Percentiles rank a stretch among this genome's conserved stretches.
These are phyloP conservation scores for Norana najaformis DNA, from an alignment of 2,888 invertebrate species.

Conservation along the genomic window DNA sequence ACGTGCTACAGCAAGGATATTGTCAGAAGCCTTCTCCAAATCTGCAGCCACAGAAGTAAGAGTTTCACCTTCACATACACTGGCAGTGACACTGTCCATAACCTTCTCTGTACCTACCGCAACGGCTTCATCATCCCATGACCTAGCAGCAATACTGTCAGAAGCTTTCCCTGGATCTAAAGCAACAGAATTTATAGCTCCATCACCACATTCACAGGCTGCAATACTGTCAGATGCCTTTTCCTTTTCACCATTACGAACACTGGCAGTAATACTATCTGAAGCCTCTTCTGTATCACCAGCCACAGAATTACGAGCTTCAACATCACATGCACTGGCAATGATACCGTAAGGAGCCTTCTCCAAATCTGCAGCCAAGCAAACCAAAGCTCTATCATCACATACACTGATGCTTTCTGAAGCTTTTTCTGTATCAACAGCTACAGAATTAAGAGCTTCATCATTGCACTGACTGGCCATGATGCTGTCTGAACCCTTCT, in stretches of 20 bases:
- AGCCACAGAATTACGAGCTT: not conserved
- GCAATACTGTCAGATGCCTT: not conserved
- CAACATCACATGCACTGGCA: too few species aligned
- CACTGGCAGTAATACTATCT: not conserved
- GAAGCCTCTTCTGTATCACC: not conserved
- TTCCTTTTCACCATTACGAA: not conserved
- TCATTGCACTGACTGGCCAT: not conserved
- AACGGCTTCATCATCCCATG: not conserved
- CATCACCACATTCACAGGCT: not conserved
- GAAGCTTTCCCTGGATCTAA: not conserved
- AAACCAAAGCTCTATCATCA: not conserved
- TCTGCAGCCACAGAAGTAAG: not conserved
- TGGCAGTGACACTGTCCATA: too few species aligned
- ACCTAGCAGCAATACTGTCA: not conserved
- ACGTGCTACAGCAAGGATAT: not conserved
- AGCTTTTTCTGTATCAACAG: not conserved
- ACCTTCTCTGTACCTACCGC: too few species aligned
- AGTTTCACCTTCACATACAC: too few species aligned
- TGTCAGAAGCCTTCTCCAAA: not conserved
- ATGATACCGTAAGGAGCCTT: too few species aligned
- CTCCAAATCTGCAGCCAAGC: too few species aligned
- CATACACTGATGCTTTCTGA: not conserved
- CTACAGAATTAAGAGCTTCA: too few species aligned
- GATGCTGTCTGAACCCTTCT: not conserved
- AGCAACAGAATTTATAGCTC: not conserved